A percentile compares a stretch with the other conserved stretches of the same genome.
These are phyloP conservation scores for Procavia capensis DNA, from an alignment of 2,113 vertebrate genomes.

Conservation along the genomic window DNA sequence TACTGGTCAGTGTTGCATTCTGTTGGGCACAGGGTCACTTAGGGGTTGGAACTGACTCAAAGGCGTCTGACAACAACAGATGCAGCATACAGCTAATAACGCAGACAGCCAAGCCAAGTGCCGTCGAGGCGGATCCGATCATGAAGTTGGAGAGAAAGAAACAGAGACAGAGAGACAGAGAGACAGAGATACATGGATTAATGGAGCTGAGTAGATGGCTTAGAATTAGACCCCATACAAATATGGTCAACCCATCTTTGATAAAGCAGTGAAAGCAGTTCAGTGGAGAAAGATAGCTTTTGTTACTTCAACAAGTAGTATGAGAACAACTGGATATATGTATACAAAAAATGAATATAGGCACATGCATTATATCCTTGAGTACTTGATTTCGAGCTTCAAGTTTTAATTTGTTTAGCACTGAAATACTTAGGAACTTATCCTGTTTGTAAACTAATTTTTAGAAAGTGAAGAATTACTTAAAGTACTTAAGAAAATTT, in stretches of 20 bases:
- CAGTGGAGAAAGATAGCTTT: not conserved
- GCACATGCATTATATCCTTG: not conserved
- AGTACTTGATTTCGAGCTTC: constrained; percentile 8
- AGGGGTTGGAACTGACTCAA: too few species aligned
- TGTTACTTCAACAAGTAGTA: not conserved
- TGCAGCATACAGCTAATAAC: too few species aligned
- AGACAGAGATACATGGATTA: not conserved
- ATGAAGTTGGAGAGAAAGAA: too few species aligned
- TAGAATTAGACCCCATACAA: not conserved
- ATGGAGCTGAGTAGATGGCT: not conserved
- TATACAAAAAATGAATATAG: not conserved
- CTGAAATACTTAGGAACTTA: not conserved
- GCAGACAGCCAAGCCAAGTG: too few species aligned
- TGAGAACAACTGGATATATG: not conserved
- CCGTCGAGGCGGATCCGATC: too few species aligned
- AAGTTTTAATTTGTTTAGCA: not conserved
- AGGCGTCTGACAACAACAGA: too few species aligned
- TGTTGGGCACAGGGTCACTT: too few species aligned
- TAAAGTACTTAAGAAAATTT: constrained; percentile 9
- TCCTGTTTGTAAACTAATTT: not conserved
- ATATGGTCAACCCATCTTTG: not conserved
- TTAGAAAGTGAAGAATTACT: not conserved
- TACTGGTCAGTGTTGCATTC: too few species aligned
- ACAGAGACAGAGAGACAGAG: too few species aligned
- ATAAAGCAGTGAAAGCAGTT: not conserved